Conservation (phyloP, 2,888 invertebrate species). For the Steinernema scapterisci region DNA sequence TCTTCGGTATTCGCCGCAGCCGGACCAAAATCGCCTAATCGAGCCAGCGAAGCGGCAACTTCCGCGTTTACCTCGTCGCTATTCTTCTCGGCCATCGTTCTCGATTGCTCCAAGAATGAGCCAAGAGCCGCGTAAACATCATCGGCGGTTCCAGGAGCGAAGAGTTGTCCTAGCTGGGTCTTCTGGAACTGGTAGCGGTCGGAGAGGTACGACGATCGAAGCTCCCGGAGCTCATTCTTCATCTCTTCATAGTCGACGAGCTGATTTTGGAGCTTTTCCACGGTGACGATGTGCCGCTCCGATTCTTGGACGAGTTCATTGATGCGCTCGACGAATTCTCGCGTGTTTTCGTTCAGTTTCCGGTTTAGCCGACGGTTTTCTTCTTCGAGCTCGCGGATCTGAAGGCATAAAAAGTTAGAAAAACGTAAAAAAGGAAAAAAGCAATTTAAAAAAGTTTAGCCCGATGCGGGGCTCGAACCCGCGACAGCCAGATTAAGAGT, state of each 20-base stretch:
- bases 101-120: conserved; percentile 42
- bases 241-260: conserved; percentile 31
- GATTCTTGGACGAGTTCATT: conserved; percentile 46
- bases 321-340: conserved; percentile 41
- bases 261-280: conserved; percentile 42
- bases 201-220: conserved; percentile 21
- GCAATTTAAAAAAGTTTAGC: conserved; percentile 43
- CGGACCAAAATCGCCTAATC: conserved; percentile 10
- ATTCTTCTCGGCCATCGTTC: conserved; percentile 22
- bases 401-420: neutral
- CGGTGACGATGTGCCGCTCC: conserved; percentile 48
- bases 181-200: conserved; percentile 30
- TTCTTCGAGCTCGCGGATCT: conserved; percentile 43
- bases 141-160: conserved; percentile 37
- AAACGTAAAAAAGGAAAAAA: no score
- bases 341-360: conserved; percentile 38
- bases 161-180: conserved; percentile 15
- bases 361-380: conserved; percentile 42
- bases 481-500: conserved; percentile 66
- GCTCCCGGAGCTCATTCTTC: conserved; percentile 30
- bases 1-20: neutral
- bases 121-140: conserved; percentile 51
- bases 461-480: conserved; percentile 66
- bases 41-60: conserved; percentile 15
- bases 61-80: conserved; percentile 13